Base-by-base conservation (phyloP, 2,888 invertebrate genomes). In the Alitta virens region DNA sequence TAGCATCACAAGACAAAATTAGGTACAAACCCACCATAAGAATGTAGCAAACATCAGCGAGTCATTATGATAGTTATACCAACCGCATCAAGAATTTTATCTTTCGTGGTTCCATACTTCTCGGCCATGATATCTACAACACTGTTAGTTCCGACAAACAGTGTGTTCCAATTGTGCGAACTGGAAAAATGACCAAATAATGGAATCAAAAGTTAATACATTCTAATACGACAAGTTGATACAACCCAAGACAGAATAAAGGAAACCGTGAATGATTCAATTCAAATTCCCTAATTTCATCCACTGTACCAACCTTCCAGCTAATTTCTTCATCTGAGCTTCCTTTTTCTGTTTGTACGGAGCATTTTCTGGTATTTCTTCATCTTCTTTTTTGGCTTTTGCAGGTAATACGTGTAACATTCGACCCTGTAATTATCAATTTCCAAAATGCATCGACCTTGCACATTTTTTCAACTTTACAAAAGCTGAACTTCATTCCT, bases 401-500 rank as follows among this genome's bases (percentile, higher is more conserved):
- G 90, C 94, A 0, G 97, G 95, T 64, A 99, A 84, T 40, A 99
- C 85, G 84, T 99, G 98, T 62, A 99, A 83, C 88, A 97, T 89
- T 68, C 98, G 85, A 0, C 98, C 98, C 82, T 84, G 71, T 54
- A 75, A 69, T 61, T 55, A 52, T n/a, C 5, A 54, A 33, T 27
- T 54, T 18, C 23, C 25, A 26, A 27, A 7, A 33, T 7, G 12
- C 33, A 33, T 33, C 12, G 33, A 33, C 33, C 5, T n/a, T n/a
- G n/a, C n/a, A n/a, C n/a, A n/a, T n/a, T n/a, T n/a, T n/a, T n/a
- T n/a, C n/a, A n/a, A n/a, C n/a, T n/a, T n/a, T n/a, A n/a, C n/a
- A n/a, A n/a, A n/a, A n/a, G n/a, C n/a, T n/a, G n/a, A n/a, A n/a
- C n/a, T n/a, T n/a, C n/a, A n/a, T n/a, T n/a, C n/a, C n/a, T n/a